Evolutionary conservation across 1,140 invertebrate genomes (phyloP).

Genomic region (Pseudachorutes palmiensis): DNA sequence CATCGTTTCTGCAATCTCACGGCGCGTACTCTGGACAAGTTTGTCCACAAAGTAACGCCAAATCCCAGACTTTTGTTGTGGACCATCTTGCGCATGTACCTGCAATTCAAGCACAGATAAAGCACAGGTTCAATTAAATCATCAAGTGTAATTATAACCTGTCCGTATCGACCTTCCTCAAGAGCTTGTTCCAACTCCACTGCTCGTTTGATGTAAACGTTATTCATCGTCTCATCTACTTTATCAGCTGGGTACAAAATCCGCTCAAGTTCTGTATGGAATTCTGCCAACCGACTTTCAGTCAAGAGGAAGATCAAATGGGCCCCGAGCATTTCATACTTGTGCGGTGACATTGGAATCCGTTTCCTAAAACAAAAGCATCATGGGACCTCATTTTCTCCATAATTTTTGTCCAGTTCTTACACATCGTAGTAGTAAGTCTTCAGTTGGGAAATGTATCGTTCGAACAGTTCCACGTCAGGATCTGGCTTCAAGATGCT

Average conservation of each 20-base stretch:
- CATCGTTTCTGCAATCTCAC: slow-evolving; percentile 11
- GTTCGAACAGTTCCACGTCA: slow-evolving; percentile 12
- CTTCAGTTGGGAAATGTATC: slow-evolving; percentile 22
- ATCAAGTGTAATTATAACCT: slow-evolving; percentile 48
- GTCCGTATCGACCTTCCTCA: slow-evolving; percentile 99
- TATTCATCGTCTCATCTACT: background rate
- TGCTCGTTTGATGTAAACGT: slow-evolving; percentile 18
- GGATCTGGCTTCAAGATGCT: slow-evolving; percentile 13
- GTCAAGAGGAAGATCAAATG: slow-evolving; percentile 17
- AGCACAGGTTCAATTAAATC: too few relatives aligned
- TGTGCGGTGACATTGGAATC: background rate
- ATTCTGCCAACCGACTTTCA: slow-evolving; percentile 15
- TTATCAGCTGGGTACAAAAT: slow-evolving; percentile 12
- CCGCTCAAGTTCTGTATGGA: slow-evolving; percentile 23
- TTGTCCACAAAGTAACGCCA: slow-evolving; percentile 18
- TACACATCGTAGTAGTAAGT: slow-evolving; percentile 25
- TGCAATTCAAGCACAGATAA: too few relatives aligned
- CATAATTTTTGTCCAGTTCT: background rate
- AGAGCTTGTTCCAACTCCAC: slow-evolving; percentile 79
- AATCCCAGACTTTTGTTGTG: background rate
- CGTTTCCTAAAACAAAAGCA: background rate
- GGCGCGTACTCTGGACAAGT: background rate
- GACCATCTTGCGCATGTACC: background rate
- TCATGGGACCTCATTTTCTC: too few relatives aligned
- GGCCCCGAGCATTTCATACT: slow-evolving; percentile 23